Evolutionary conservation across 2,113 vertebrate species (phyloP).

Genomic region (Anolis carolinensis): DNA sequence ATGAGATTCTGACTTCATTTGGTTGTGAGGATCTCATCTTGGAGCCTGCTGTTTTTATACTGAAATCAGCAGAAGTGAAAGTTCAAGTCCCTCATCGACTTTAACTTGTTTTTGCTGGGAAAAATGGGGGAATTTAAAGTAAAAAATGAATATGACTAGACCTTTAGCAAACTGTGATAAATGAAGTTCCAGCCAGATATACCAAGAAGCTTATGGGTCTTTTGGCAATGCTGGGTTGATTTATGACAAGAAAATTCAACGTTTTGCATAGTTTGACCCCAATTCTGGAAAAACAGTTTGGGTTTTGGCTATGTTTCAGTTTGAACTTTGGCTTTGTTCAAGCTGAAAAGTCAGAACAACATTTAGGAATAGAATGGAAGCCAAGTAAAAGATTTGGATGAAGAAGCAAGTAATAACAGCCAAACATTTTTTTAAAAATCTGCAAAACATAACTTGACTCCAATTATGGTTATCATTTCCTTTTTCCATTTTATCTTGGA

Average conservation of each 20-base stretch:
- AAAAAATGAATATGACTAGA: slow-evolving; percentile 27
- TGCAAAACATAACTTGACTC: slow-evolving; percentile 7
- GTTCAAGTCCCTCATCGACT: background rate
- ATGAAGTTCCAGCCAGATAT: slow-evolving; percentile 24
- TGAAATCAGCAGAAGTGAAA: background rate
- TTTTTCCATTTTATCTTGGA: slow-evolving; percentile 39
- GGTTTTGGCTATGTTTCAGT: slow-evolving; percentile 65
- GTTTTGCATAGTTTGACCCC: slow-evolving; percentile 66
- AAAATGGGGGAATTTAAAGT: slow-evolving; percentile 1
- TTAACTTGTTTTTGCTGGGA: background rate
- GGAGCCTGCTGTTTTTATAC: background rate
- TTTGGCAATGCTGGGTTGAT: slow-evolving; percentile 59
- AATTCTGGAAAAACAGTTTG: slow-evolving; percentile 64
- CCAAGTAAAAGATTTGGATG: slow-evolving; percentile 62
- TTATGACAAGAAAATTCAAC: slow-evolving; percentile 59
- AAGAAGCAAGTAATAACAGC: slow-evolving; percentile 47
- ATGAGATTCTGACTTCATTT: background rate
- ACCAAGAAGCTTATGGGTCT: slow-evolving; percentile 9
- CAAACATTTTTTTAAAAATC: slow-evolving; percentile 35
- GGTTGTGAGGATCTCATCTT: background rate
- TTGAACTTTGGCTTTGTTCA: slow-evolving; percentile 59
- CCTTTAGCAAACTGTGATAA: slow-evolving; percentile 30
- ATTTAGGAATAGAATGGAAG: slow-evolving; percentile 54
- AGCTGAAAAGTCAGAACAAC: slow-evolving; percentile 67
- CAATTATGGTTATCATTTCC: slow-evolving; percentile 57